Conservation (phyloP, 2,797 vertebrate species). For the Anniella stebbinsi region DNA sequence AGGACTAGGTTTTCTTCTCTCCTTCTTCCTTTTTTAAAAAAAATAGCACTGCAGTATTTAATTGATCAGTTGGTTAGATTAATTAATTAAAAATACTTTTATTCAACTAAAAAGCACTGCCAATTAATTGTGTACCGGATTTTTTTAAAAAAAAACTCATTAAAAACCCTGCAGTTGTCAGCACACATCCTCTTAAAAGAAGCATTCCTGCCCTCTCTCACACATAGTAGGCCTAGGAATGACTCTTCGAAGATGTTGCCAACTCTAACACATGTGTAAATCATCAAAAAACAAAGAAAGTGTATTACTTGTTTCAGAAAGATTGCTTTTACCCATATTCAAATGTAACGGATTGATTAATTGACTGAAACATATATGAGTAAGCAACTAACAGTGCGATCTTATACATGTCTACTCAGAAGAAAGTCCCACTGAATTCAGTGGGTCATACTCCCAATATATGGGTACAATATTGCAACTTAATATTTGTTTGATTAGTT, state of each 20-base stretch:
- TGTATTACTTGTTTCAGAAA: background rate
- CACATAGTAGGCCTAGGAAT: background rate
- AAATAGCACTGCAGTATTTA: background rate
- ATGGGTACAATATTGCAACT: no score
- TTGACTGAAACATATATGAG: background rate
- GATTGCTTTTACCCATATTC: background rate
- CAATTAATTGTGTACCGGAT: background rate
- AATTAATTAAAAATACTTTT: background rate
- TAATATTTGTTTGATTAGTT: background rate
- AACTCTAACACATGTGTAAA: background rate
- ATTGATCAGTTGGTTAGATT: background rate
- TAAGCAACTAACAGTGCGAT: background rate
- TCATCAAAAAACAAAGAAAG: background rate
- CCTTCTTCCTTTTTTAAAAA: background rate
- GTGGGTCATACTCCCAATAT: no score
- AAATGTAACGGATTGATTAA: background rate
- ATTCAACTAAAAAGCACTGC: background rate
- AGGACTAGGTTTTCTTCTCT: background rate
- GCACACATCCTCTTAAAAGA: background rate
- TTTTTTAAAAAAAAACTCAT: background rate
- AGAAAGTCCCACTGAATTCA: background rate
- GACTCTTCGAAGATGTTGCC: background rate
- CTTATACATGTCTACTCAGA: background rate
- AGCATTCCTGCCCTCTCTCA: background rate
- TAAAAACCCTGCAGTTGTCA: background rate